Conservation (phyloP, 2,797 vertebrate species). For the Zenarchopterus dispar region DNA sequence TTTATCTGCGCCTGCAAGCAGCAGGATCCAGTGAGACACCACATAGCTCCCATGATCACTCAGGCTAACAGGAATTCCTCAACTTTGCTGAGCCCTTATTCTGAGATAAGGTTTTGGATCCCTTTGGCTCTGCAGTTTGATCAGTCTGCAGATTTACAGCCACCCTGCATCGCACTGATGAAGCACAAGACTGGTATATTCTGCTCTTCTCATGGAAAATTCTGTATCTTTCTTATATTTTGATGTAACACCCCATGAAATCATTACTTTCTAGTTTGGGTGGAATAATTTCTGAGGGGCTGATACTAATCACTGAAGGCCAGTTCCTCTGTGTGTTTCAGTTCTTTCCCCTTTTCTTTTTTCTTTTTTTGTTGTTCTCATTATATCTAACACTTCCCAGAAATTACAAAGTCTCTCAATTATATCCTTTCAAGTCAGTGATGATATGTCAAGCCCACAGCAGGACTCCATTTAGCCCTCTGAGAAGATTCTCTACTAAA, state of each 20-base stretch:
- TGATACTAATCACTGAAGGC: constrained; percentile 61
- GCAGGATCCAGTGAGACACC: constrained; percentile 39
- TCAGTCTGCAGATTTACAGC: constrained; percentile 81
- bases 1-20: constrained; percentile 38
- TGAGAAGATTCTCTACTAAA: constrained; percentile 33
- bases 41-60: constrained; percentile 68
- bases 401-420: constrained; percentile 60
- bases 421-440: constrained; percentile 56
- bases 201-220: constrained; percentile 62
- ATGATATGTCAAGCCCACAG: constrained; percentile 51
- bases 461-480: constrained; percentile 35
- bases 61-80: constrained; percentile 61
- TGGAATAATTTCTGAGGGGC: constrained; percentile 53
- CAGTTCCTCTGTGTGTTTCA: constrained; percentile 39
- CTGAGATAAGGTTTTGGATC: constrained; percentile 76
- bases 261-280: constrained; percentile 58
- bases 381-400: constrained; percentile 43
- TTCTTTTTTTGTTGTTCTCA: constrained; percentile 13
- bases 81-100: constrained; percentile 73
- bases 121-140: constrained; percentile 72
- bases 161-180: constrained; percentile 74
- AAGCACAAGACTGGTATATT: constrained; percentile 78
- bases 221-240: constrained; percentile 58
- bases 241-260: constrained; percentile 74
- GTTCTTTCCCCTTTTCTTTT: constrained; percentile 37